Conservation (phyloP, 2,797 vertebrate species). For the Cheracebus regulus region DNA sequence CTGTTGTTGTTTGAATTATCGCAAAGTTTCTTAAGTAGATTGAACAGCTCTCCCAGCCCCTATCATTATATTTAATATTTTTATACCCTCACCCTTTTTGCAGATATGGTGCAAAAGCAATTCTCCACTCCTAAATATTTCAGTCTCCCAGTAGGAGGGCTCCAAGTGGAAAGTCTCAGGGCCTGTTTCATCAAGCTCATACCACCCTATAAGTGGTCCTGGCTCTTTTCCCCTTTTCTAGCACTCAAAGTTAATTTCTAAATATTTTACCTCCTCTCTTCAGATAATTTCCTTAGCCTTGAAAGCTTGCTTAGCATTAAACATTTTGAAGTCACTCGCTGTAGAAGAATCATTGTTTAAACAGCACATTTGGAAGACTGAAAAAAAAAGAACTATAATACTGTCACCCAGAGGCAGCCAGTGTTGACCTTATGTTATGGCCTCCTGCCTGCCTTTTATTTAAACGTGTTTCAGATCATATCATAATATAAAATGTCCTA, state of each 20-base stretch:
- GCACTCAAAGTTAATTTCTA: neutral
- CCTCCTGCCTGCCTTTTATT: neutral
- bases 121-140: neutral
- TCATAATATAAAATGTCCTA: neutral
- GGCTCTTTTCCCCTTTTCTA: neutral
- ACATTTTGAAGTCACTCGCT: neutral
- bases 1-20: neutral
- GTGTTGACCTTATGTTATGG: neutral
- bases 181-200: neutral
- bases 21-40: neutral
- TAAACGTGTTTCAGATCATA: neutral
- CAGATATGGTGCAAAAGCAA: neutral
- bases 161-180: neutral
- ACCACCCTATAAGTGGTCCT: neutral
- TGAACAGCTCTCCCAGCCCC: neutral
- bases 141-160: neutral
- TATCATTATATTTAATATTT: neutral
- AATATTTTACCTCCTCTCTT: neutral
- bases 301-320: neutral
- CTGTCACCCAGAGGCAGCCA: neutral
- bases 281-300: neutral
- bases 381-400: neutral
- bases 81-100: neutral
- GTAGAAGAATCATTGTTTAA: neutral
- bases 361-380: neutral